Evolutionary conservation across 2,113 vertebrate genomes (phyloP).

Genomic region (Caloenas nicobarica): DNA sequence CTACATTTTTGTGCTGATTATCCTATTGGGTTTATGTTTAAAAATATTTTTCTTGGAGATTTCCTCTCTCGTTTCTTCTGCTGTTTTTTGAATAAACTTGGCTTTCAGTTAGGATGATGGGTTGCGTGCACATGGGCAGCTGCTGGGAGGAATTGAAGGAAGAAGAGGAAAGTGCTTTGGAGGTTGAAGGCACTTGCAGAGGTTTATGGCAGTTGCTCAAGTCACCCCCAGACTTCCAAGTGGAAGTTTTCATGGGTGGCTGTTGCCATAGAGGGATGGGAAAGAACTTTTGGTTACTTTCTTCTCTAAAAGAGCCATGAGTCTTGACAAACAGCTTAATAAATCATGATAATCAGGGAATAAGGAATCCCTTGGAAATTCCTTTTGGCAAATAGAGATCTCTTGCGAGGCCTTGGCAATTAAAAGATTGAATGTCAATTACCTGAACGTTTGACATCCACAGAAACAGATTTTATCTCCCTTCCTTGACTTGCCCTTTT

Average conservation of each 20-base stretch:
- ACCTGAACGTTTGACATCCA: fast-evolving
- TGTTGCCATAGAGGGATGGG: fast-evolving
- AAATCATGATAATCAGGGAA: too few relatives aligned
- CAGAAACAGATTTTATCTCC: too few relatives aligned
- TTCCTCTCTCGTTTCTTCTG: not conserved
- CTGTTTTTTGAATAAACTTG: not conserved
- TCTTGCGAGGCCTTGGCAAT: not conserved
- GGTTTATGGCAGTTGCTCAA: not conserved
- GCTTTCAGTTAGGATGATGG: not conserved
- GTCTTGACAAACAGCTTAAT: too few relatives aligned
- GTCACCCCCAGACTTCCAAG: not conserved
- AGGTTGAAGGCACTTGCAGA: fast-evolving
- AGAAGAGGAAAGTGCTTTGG: not conserved
- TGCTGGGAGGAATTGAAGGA: not conserved
- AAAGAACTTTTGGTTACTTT: not conserved
- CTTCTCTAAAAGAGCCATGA: fast-evolving
- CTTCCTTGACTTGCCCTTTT: too few relatives aligned
- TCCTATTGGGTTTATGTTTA: not conserved
- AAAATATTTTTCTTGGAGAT: not conserved
- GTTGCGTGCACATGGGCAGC: not conserved
- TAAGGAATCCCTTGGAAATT: too few relatives aligned
- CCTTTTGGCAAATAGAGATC: not conserved
- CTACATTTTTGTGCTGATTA: not conserved
- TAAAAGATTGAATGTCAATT: fast-evolving
- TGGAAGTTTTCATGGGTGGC: fast-evolving